Base-by-base conservation (phyloP, 30 jellyfish, hydroid and myxozoan species). In the Aurelia aurita region DNA sequence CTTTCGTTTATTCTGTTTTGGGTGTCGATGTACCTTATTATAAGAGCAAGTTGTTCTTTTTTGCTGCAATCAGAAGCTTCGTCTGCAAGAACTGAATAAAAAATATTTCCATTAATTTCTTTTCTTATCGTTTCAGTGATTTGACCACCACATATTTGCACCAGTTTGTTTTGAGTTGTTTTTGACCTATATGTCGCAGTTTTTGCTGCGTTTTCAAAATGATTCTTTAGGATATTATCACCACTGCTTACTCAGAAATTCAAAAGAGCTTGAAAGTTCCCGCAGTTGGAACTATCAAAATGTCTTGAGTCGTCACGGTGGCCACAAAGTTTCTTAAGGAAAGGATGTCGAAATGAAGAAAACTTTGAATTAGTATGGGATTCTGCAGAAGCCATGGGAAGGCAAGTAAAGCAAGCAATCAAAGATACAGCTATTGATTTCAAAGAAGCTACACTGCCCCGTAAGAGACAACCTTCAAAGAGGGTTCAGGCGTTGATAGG, bases 361-460 rank as follows among this genome's bases (percentile, higher is more conserved):
- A 43, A 43, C 64, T 67, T 18, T 63, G 75, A 80, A 54, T 54
- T 80, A 51, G 70, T 80, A 21, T 63, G 90, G 90, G 83, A 80
- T n/a, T 62, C 73, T 35, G 90, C 90, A 7, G 85, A 32, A 19
- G 58, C 47, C 44, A 64, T 63, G 65, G 85, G 62, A 46, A 26
- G 65, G 59, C 34, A 47, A 67, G 26, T 66, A 66, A 69, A 81
- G 83, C 44, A 45, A 32, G 85, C 32, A 7, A 67, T 67, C 85
- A 53, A 67, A 45, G 91, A 69, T 31, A 81, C 91, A 46, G 34
- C 49, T 0, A 8, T 67, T 53, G 63, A 13, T 0, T 66, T 82
- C 58, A 82, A 47, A 82, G 91, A 82, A 28, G 85, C 91, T 65
- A 43, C 72, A 65, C 1, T 82, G 81, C 91, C 86, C 45, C 65